These are phyloP conservation scores for Passer domesticus DNA, from an alignment of 2,113 vertebrate genomes.

Conservation along the genomic window DNA sequence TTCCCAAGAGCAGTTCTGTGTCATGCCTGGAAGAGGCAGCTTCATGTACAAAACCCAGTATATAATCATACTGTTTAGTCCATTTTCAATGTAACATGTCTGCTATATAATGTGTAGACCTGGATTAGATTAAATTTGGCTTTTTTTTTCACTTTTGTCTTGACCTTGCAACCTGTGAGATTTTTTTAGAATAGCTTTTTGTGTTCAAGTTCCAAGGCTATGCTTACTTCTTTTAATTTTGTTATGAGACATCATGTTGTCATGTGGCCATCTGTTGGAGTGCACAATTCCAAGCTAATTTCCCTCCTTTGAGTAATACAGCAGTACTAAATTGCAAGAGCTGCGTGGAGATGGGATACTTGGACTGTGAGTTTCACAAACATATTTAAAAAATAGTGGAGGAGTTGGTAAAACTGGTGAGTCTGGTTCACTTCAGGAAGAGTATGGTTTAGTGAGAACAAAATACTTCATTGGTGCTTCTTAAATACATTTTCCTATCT, in stretches of 20 bases:
- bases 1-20: neutral
- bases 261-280: neutral
- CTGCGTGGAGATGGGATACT: neutral
- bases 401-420: neutral
- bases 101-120: neutral
- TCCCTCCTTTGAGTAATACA: neutral
- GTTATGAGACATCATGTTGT: neutral
- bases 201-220: neutral
- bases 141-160: neutral
- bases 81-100: neutral
- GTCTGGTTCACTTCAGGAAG: neutral
- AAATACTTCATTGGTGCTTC: neutral
- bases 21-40: neutral
- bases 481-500: neutral
- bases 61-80: neutral
- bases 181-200: neutral
- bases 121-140: neutral
- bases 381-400: neutral
- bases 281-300: neutral
- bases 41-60: neutral
- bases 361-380: neutral
- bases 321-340: neutral
- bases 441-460: neutral
- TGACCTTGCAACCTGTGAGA: neutral
- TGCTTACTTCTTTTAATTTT: neutral